Evolutionary conservation across 1,140 invertebrate genomes (phyloP), one percentile per base, ranked within the genome.

Genomic region (Brachystomella parvula): DNA sequence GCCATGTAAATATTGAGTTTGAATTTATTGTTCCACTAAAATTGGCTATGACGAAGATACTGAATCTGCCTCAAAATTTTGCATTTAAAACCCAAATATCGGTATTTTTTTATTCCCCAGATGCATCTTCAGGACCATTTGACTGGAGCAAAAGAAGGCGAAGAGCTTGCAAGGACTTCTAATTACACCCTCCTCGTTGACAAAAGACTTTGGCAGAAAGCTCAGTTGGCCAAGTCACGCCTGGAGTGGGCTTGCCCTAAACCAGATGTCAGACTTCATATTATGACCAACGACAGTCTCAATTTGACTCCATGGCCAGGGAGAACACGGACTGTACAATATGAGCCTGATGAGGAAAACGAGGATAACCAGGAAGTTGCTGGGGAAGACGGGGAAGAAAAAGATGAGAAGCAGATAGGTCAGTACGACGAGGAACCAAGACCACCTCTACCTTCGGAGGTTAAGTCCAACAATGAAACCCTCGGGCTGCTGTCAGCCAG

Each of bases 81-180:
- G 24, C 24, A 57, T 17, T 47, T 2, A 28, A 47, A 9, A 47
- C 24, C 2, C 30, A 30, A 56, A 63, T 53, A 53, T 33, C 47
- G 57, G 21, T 32, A 33, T 35, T 31, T 32, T 30, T 65, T 30
- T 31, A 24, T 28, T 66, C 65, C 15, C 49, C 69, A 67, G 67
- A 59, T 24, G 65, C 33, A 63, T n/a, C 56, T 71, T 21, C 67
- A 71, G 66, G 67, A 71, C 44, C 69, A 71, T 60, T 61, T 73
- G n/a, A 15, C 47, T 1, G 65, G 63, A 3, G 26, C 59, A 1
- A 63, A 47, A 63, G 69, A 69, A 56, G 64, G 56, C 2, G 67
- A 73, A 12, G 62, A 57, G 19, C 56, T 67, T 9, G 69, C 63
- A 2, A 49, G 59, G 33, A 68, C 49, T 1, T 61, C 63, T 17